Percentiles rank a stretch among this genome's conserved stretches.
Conservation (phyloP, 2,888 invertebrate species). For the Pheosia tremula region DNA sequence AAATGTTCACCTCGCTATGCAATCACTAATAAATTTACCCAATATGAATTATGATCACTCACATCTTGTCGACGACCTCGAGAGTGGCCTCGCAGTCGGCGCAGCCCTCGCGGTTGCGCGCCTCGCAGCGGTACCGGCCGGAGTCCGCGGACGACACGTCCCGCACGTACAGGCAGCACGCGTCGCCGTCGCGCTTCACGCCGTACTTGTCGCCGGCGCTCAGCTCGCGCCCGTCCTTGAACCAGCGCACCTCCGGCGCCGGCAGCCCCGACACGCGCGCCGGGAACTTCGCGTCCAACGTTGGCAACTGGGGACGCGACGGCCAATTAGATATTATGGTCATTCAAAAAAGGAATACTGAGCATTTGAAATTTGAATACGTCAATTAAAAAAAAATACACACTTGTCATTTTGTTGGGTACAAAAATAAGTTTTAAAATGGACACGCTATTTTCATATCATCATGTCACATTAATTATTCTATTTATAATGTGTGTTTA, state of each 20-base stretch:
- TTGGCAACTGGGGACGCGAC: constrained; percentile 83
- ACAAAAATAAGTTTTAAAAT: too few species aligned
- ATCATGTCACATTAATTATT: too few species aligned
- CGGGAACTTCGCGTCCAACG: constrained; percentile 92
- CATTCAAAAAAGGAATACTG: too few species aligned
- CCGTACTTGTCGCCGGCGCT: constrained; percentile 88
- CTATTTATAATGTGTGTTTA: too few species aligned
- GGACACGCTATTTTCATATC: too few species aligned
- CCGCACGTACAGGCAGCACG: constrained; percentile 89
- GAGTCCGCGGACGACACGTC: constrained; percentile 88
- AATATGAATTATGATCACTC: constrained; percentile 61
- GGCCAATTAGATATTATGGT: too few species aligned
- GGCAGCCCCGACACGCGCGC: constrained; percentile 93
- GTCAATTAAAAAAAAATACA: too few species aligned
- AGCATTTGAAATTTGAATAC: too few species aligned
- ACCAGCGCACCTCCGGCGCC: constrained; percentile 94
- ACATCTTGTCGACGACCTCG: constrained; percentile 93
- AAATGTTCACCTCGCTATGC: background rate
- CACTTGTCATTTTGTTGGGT: too few species aligned
- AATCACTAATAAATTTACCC: too few species aligned
- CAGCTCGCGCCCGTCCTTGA: constrained; percentile 91
- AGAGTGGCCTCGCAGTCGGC: constrained; percentile 90
- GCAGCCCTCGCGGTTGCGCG: constrained; percentile 92
- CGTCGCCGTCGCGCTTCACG: constrained; percentile 91
- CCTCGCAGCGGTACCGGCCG: constrained; percentile 91